phyloP scores from a whole-genome alignment of 2,113 vertebrate species.

The Heterochromis multidens region DNA sequence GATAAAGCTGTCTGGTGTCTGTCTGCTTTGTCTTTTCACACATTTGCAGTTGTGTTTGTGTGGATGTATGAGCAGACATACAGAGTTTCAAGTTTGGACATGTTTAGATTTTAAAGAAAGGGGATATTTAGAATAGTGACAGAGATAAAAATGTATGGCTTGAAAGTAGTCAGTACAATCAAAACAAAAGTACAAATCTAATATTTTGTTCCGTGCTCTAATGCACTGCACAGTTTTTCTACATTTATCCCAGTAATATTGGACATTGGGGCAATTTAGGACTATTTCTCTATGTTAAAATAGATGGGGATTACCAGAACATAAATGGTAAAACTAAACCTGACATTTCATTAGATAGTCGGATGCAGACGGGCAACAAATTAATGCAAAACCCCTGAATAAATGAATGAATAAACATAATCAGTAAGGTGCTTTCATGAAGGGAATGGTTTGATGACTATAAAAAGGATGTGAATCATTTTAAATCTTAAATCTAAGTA shows the following conservation, averaged over 20 bases:
- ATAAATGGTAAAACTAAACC: not conserved
- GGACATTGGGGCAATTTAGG: not conserved
- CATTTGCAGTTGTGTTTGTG: not conserved
- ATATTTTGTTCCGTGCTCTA: not conserved
- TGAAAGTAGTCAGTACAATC: not conserved
- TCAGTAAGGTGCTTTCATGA: not conserved
- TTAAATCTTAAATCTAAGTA: not conserved
- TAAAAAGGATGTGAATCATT: not conserved
- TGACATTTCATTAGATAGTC: not conserved
- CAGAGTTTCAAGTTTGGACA: fast-evolving
- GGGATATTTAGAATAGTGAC: not conserved
- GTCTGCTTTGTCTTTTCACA: not conserved
- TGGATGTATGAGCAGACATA: not conserved
- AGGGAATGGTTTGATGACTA: not conserved
- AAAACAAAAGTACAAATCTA: not conserved
- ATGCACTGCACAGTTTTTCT: not conserved
- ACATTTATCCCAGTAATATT: not conserved
- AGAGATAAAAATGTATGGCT: not conserved
- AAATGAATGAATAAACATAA: not conserved
- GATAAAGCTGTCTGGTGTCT: slow-evolving; percentile 34
- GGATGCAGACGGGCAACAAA: not conserved
- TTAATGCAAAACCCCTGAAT: not conserved
- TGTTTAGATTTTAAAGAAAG: not conserved
- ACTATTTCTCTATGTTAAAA: not conserved
- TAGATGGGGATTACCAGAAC: not conserved